Base-by-base conservation (phyloP, 2,888 invertebrate genomes). In the Sinohyriopsis cumingii region DNA sequence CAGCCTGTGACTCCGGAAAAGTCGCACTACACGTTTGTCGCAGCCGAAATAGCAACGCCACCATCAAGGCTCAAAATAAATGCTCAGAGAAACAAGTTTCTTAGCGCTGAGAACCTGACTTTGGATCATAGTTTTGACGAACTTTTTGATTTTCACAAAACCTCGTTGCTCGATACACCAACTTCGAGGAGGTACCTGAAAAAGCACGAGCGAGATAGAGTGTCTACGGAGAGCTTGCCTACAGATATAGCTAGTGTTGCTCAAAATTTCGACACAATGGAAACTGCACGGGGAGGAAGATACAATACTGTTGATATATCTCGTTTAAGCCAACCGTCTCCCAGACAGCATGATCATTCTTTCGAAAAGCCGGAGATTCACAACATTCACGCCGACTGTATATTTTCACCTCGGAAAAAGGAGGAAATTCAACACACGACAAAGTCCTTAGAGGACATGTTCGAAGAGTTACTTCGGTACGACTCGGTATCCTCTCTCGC, bases 381-480 rank as follows among this genome's bases (percentile, higher is more conserved):
- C 63, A 81, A 82, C 56, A 69, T 87, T 33, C 86, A 87, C 69
- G 80, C 80, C 54, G 80, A 85, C 71, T 87, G 86, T 72, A 87
- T 87, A 56, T 82, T 87, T 55, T 79, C 85, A 1, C 84, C 85
- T n/a, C 68, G 76, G 55, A 84, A 83, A 65, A 81, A 82, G 62
- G 79, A 82, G 63, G 80, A 84, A 71, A 80, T 86, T 55, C 70
- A 79, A 45, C 78, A 84, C 67, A 83, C 83, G 12, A 82, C 83
- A 12, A 60, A 84, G 73, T 86, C 85, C 33, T 82, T 86, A 45
- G 86, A 87, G 67, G 84, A 84, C 71, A 78, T 86, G 75, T 73
- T 74, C 73, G 68, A 78, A 73, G 77, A 80, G 61, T 72, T 85
- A 53, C 69, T 78, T 22, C 75, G 81, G 12, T 80, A 81, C 62